These are phyloP conservation scores for Cepaea nemoralis DNA, from an alignment of 1,140 invertebrate genomes.

Conservation along the genomic window DNA sequence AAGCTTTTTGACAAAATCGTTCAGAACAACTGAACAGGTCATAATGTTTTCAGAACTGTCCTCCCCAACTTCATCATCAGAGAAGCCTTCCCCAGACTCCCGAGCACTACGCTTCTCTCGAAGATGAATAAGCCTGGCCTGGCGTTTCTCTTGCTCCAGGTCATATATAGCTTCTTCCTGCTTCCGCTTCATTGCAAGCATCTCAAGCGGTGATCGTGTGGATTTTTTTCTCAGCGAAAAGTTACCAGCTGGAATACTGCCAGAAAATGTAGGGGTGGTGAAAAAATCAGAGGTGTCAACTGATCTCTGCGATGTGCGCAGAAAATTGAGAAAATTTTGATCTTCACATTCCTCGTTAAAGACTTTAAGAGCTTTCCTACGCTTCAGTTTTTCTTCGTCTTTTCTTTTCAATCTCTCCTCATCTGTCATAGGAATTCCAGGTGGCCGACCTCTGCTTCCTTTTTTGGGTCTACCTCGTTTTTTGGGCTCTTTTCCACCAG, in stretches of 20 bases:
- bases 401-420: too few species aligned
- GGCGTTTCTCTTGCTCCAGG: slow-evolving; percentile 47
- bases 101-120: slow-evolving; percentile 18
- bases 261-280: neutral
- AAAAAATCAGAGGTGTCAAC: neutral
- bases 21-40: slow-evolving; percentile 58
- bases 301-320: neutral
- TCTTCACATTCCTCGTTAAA: neutral
- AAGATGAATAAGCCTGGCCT: slow-evolving; percentile 37
- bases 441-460: slow-evolving; percentile 28
- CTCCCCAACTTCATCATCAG: neutral
- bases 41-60: slow-evolving; percentile 24
- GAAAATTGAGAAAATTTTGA: neutral
- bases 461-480: slow-evolving; percentile 29
- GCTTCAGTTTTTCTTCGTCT: neutral
- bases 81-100: neutral
- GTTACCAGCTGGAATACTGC: neutral
- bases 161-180: slow-evolving; percentile 55
- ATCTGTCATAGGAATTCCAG: slow-evolving; percentile 33
- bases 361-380: neutral
- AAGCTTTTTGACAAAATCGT: slow-evolving; percentile 63
- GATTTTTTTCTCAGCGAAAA: slow-evolving; percentile 53
- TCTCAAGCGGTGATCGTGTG: slow-evolving; percentile 57
- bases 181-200: slow-evolving; percentile 55
- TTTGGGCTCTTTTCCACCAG: neutral